Evolutionary conservation across 2,113 vertebrate species (phyloP).

Genomic region (Aleadryas rufinucha): DNA sequence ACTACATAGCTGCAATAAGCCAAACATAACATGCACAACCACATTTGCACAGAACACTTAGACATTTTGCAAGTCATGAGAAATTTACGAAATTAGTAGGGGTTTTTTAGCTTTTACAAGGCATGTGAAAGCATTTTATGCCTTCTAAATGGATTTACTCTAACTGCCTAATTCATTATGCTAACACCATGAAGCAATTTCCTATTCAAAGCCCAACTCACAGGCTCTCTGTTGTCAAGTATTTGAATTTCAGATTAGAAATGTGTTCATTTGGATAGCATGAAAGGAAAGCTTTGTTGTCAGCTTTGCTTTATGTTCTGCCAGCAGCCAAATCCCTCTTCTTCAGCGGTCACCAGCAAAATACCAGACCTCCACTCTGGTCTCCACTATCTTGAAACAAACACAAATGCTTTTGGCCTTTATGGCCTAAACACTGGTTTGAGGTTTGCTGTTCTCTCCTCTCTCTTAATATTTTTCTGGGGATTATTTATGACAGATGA

Average conservation of each 20-base stretch:
- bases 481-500: conserved; percentile 49
- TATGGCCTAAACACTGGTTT: conserved; percentile 37
- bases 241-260: conserved; percentile 90
- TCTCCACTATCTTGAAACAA: conserved; percentile 64
- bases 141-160: conserved; percentile 78
- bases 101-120: conserved; percentile 51
- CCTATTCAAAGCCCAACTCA: conserved; percentile 81
- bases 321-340: conserved; percentile 77
- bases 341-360: conserved; percentile 71
- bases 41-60: conserved; percentile 15
- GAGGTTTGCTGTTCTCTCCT: conserved; percentile 10
- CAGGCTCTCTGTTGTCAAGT: conserved; percentile 83
- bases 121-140: conserved; percentile 74
- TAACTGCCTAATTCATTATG: conserved; percentile 84
- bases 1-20: neutral
- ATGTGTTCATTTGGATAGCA: conserved; percentile 85
- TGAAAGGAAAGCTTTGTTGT: conserved; percentile 84
- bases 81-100: conserved; percentile 69
- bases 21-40: neutral
- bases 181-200: conserved; percentile 87
- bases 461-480: conserved; percentile 18
- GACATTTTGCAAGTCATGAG: conserved; percentile 57
- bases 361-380: conserved; percentile 69
- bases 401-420: conserved; percentile 68
- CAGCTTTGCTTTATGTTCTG: conserved; percentile 80